Conservation (phyloP, 2,888 invertebrate species). For the Callimorpha dominula region DNA sequence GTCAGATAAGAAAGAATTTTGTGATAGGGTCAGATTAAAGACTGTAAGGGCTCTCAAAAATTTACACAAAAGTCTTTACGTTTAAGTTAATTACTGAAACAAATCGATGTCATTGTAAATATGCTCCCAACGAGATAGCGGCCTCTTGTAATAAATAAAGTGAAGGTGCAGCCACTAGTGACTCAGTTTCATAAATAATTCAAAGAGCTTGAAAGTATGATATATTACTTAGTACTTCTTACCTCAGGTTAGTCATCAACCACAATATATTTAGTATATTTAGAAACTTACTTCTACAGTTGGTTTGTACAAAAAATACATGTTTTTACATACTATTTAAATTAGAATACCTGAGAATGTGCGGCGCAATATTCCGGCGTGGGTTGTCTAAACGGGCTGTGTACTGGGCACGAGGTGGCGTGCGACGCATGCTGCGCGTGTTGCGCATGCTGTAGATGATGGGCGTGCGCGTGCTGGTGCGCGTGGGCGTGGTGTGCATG, state of each 20-base stretch:
- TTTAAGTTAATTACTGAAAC: constrained; percentile 41
- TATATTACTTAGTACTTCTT: constrained; percentile 41
- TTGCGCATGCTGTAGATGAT: constrained; percentile 78
- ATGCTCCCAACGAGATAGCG: constrained; percentile 45
- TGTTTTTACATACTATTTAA: not conserved
- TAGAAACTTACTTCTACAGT: not conserved
- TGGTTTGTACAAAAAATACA: not conserved
- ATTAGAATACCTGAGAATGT: constrained; percentile 77
- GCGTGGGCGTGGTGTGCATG: constrained; percentile 74
- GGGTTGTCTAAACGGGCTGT: constrained; percentile 90
- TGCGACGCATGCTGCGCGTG: constrained; percentile 61
- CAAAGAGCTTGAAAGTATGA: constrained; percentile 28
- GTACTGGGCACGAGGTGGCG: constrained; percentile 89
- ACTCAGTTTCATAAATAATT: constrained; percentile 53
- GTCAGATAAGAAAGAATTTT: too few species aligned
- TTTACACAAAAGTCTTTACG: too few species aligned
- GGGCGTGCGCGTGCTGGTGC: constrained; percentile 82
- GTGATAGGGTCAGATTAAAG: too few species aligned
- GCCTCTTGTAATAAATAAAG: constrained; percentile 69
- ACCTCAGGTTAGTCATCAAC: constrained; percentile 27
- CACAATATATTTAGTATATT: constrained; percentile 14
- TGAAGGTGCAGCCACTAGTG: constrained; percentile 68
- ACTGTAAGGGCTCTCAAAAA: too few species aligned
- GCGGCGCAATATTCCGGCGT: constrained; percentile 83
- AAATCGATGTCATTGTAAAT: constrained; percentile 64